Evolutionary conservation across 2,797 vertebrate species (phyloP), one percentile per base, ranked within the genome.

Genomic region (Sebastes steindachneri): DNA sequence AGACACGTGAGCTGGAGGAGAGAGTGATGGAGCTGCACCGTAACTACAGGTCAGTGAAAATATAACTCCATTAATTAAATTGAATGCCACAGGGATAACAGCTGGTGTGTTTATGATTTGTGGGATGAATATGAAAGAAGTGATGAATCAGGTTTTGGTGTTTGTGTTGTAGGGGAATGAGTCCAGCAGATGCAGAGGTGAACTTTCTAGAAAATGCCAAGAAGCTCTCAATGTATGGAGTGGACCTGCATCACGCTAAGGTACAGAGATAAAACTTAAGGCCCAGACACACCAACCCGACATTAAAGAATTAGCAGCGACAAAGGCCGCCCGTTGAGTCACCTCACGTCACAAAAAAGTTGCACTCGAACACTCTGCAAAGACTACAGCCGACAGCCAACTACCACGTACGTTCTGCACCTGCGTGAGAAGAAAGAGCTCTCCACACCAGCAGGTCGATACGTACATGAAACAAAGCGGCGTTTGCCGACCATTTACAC

Each of bases 181-280:
- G 96, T 80, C 98, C 98, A 0, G 98, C 98, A 33, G 98, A 99
- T 79, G 98, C 98, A 1, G 98, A 99, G 93, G 97, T 99, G 88
- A 98, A 98, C 92, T 99, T 99, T 90, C 95, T 99, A 64, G 98
- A 99, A 95, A 99, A 99, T 0, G 98, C 97, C 77, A 99, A 99
- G 97, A 99, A 99, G 89, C 97, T 99, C 25, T 99, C 98, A 7
- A 99, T 99, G 98, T 99, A 99, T 0, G 98, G 98, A 28, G 98
- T 99, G 69, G 98, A 99, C 89, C 94, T 99, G 31, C 98, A 99
- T 92, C 98, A 99, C 0, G 98, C 98, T 77, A 99, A 99, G 98
- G 98, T 99, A 19, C 0, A 60, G 9, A 63, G 12, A 77, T 14
- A 28, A 60, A 59, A 19, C 15, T 19, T 3, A 45, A 45, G 41